Evolutionary conservation across 2,888 invertebrate species (phyloP), one percentile per base, ranked within the genome.

Genomic region (Caenorhabditis wallacei): DNA sequence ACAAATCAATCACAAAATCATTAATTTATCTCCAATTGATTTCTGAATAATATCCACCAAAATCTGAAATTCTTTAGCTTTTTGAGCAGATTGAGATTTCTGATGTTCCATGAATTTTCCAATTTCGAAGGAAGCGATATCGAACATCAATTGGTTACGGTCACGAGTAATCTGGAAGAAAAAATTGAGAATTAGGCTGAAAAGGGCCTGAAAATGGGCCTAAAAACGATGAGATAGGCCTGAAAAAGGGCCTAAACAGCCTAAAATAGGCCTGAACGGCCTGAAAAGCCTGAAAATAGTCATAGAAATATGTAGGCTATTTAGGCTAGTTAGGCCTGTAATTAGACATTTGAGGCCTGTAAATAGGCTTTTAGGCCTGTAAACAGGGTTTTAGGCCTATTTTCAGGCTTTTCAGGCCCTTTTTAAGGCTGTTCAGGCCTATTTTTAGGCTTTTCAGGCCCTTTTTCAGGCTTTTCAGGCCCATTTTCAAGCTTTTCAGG

Each of bases 61-160:
- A 16, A 84, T 30, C 35, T 85, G 56, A 40, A 54, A 79, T 57
- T 71, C 71, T 4, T 43, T 20, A 2, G 30, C 46, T 56, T 75
- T 64, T 22, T 48, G 57, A 11, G 11, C 16, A 3, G 13, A 8
- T 18, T 22, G 30, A 30, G 30, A 37, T 20, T 59, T 48, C 51
- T 87, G 85, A 35, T 74, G 75, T 46, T 76, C 37, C 26, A 89
- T 74, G 75, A 89, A 90, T 43, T 72, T 69, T 16, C 88, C 87
- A 10, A 90, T 76, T 72, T 90, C 90, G 18, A 79, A 82, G 8
- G 86, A 61, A 3, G 88, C 89, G 24, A 90, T 78, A 11, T 80
- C 84, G 80, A 88, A 90, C 72, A 88, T 66, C 22, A 84, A 54
- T 13, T 82, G 85, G 54, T 90, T 90, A 7, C 89, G 84, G n/a